Conservation (phyloP, 2,113 vertebrate genomes). For the Lota lota region DNA sequence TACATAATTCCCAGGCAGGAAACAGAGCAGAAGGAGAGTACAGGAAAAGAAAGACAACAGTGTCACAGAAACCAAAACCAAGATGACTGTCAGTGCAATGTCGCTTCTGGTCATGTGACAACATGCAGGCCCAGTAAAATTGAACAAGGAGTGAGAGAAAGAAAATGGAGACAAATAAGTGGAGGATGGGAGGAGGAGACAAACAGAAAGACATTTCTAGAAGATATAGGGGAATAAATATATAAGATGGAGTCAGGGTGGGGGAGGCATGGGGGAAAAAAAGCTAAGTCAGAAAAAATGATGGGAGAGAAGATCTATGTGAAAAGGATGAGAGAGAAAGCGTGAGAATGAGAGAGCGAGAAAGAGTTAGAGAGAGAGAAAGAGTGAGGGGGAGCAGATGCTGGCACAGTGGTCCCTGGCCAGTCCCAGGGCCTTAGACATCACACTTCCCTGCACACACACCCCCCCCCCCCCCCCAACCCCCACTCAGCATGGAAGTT, state of each 20-base stretch:
- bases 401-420: conserved; percentile 63
- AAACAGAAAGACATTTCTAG: too few relatives aligned
- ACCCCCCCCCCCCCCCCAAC: conserved; percentile 26
- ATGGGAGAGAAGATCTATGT: not conserved
- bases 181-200: too few relatives aligned
- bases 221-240: conserved; percentile 5
- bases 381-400: conserved; percentile 53
- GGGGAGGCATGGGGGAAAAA: not conserved
- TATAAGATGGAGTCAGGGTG: not conserved
- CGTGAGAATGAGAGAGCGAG: too few relatives aligned
- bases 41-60: conserved; percentile 21
- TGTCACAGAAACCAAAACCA: conserved; percentile 20
- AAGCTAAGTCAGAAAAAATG: not conserved
- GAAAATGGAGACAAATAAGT: too few relatives aligned
- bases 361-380: too few relatives aligned
- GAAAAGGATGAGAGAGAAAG: not conserved
- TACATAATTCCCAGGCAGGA: conserved; percentile 14
- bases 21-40: conserved; percentile 24
- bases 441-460: too few relatives aligned
- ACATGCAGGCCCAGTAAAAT: conserved; percentile 1
- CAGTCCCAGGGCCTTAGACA: conserved; percentile 44
- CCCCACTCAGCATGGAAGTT: conserved; percentile 53
- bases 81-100: conserved; percentile 22
- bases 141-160: not conserved
- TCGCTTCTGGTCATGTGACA: conserved; percentile 36